Evolutionary conservation across 2,888 invertebrate genomes (phyloP), one percentile per base, ranked within the genome.

Genomic region (Thyatira batis): DNA sequence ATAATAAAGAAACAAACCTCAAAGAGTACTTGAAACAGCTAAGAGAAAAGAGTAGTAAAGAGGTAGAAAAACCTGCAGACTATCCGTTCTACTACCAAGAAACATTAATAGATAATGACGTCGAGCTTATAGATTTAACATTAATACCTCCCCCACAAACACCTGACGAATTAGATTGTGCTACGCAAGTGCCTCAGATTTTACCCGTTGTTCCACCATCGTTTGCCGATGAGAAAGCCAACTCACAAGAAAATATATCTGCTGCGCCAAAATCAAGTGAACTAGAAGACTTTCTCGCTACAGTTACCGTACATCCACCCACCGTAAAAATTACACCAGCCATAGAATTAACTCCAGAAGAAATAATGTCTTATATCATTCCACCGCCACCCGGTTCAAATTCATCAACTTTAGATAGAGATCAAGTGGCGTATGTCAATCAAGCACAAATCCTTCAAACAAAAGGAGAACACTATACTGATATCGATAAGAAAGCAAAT

Each of bases 81-180:
- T 84, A 81, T 60, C 87, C 92, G 59, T 92, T 88, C 78, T 89
- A 89, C 62, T 93, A 89, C 53, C 84, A 88, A 69, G 91, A 89
- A 58, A 82, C 72, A 73, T 71, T 82, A 61, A 80, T 85, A 53
- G 92, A 92, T 63, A 81, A 79, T 71, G 97, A 97, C 83, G 96
- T 96, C 44, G 97, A 98, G 92, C 95, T 98, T 75, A 97, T 97
- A 83, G 98, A 97, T 89, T 92, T 97, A 84, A 97, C 97, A 52
- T 93, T 96, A 76, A 94, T 97, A 79, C 97, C 97, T 59, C 97
- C 97, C 20, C 97, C 97, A 0, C 95, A 95, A 76, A 97, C 97
- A 20, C 97, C 97, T 1, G 96, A 96, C 77, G 96, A 96, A 83
- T 84, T 96, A 80, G 96, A 96, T 80, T 92, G 93, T 82, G 93